Evolutionary conservation across 2,113 vertebrate genomes (phyloP).

Genomic region (Alosa alosa): DNA sequence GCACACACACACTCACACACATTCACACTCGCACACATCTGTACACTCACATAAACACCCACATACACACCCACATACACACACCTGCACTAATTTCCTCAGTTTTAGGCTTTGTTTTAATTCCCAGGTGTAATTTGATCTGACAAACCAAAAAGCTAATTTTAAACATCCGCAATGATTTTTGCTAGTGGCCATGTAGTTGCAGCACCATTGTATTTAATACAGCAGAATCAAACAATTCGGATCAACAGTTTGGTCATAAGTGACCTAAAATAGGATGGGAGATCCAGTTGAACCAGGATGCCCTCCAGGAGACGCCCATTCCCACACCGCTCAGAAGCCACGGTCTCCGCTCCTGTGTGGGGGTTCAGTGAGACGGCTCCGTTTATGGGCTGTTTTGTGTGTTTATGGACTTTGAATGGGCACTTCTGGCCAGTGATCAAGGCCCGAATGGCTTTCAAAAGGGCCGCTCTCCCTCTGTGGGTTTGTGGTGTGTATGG

Average conservation of each 20-base stretch:
- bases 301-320: not conserved
- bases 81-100: not conserved
- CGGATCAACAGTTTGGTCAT: not conserved
- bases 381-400: conserved; percentile 51
- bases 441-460: conserved; percentile 25
- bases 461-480: not conserved
- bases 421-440: conserved; percentile 59
- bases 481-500: conserved; percentile 48
- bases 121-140: not conserved
- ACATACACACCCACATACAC: not conserved
- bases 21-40: not conserved
- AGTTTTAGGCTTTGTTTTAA: not conserved
- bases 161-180: too few species aligned
- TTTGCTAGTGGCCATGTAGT: not conserved
- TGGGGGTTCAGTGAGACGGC: conserved; percentile 14
- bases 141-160: too few species aligned
- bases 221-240: not conserved
- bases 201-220: not conserved
- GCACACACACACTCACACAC: not conserved
- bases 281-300: not conserved
- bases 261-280: not conserved
- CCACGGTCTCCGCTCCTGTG: conserved; percentile 51
- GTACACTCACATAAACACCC: not conserved
- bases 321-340: conserved; percentile 39
- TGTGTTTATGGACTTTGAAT: conserved; percentile 63